Conservation (phyloP, 2,888 invertebrate genomes). For the Drosophila picticornis region DNA sequence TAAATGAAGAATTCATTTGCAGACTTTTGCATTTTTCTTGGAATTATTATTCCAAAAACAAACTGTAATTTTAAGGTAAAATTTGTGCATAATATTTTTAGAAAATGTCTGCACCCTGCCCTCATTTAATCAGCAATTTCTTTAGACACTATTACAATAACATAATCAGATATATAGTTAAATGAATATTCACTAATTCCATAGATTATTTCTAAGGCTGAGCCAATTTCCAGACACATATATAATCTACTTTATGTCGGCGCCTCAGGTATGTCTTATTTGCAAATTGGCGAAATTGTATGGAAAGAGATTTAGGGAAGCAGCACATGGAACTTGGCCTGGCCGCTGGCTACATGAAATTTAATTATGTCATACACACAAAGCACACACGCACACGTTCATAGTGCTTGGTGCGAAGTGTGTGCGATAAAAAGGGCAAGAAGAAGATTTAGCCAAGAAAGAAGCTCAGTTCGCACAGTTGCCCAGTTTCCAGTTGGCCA, state of each 20-base stretch:
- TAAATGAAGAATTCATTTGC: not conserved
- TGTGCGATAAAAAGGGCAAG: constrained; percentile 51
- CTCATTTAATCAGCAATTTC: not conserved
- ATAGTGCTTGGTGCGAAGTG: constrained; percentile 17
- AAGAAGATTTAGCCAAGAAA: constrained; percentile 64
- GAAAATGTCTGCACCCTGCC: not conserved
- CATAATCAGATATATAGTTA: not conserved
- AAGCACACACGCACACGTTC: constrained; percentile 11
- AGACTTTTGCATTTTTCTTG: not conserved
- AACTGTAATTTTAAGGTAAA: not conserved
- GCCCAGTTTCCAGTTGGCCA: constrained; percentile 32
- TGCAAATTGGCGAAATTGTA: constrained; percentile 35
- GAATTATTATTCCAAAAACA: not conserved
- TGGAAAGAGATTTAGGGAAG: constrained; percentile 37
- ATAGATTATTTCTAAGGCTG: constrained; percentile 1
- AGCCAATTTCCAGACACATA: not conserved
- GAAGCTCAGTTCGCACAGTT: constrained; percentile 7
- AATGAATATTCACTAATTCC: not conserved
- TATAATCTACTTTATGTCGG: not conserved
- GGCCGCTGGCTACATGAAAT: constrained; percentile 63
- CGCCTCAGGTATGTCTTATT: constrained; percentile 22
- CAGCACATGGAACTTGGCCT: constrained; percentile 36
- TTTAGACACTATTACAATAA: not conserved
- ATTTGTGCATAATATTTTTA: not conserved
- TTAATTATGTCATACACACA: constrained; percentile 72